Conservation (phyloP, 1,140 invertebrate species). For the Meloidogyne floridensis region DNA sequence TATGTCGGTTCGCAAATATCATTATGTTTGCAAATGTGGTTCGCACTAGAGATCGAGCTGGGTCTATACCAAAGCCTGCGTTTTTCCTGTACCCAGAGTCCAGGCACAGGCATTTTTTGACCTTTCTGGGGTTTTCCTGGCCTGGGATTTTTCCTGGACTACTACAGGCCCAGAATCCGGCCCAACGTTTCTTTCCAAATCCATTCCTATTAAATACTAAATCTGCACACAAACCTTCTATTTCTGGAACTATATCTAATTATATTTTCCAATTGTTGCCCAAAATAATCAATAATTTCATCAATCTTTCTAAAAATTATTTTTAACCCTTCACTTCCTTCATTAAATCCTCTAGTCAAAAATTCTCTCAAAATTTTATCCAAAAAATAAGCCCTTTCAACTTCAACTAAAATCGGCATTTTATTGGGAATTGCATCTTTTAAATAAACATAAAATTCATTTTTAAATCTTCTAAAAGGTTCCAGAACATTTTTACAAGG, state of each 20-base stretch:
- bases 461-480: background rate
- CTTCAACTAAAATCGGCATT: background rate
- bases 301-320: background rate
- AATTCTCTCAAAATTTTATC: constrained; percentile 7
- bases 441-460: constrained; percentile 10
- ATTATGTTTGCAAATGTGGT: too few species aligned
- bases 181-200: too few species aligned
- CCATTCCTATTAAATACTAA: too few species aligned
- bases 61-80: too few species aligned
- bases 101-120: too few species aligned
- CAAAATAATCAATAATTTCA: background rate
- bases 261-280: background rate
- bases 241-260: background rate
- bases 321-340: background rate
- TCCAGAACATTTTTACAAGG: constrained; percentile 5
- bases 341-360: constrained; percentile 7
- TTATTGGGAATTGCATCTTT: background rate
- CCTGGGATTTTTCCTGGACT: too few species aligned
- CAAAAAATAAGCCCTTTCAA: background rate
- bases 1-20: too few species aligned
- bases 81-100: too few species aligned
- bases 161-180: too few species aligned
- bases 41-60: too few species aligned
- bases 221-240: background rate
- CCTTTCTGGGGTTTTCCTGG: too few species aligned